These are phyloP conservation scores for Sitta carolinensis DNA, from an alignment of 2,797 vertebrate genomes.

Conservation along the genomic window DNA sequence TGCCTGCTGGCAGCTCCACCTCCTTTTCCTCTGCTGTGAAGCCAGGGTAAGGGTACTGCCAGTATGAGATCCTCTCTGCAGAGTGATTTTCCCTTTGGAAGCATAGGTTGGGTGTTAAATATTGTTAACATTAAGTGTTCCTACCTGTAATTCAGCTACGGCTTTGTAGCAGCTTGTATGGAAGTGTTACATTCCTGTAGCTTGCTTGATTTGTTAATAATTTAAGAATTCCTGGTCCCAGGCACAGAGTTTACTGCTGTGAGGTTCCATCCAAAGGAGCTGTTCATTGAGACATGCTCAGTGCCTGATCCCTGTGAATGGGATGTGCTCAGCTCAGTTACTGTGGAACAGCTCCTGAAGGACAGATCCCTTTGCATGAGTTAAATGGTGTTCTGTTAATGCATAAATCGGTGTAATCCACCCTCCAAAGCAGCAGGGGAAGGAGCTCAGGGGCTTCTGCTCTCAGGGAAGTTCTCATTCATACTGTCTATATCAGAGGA, in stretches of 20 bases:
- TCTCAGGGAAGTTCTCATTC: not conserved
- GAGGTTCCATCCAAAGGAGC: not conserved
- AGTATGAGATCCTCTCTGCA: not conserved
- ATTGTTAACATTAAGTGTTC: not conserved
- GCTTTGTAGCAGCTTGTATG: not conserved
- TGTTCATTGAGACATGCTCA: not conserved
- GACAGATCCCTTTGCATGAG: fast-evolving
- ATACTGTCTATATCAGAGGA: not conserved
- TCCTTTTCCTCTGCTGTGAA: not conserved
- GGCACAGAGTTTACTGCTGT: not conserved
- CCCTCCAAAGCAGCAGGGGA: not conserved
- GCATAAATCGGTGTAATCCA: fast-evolving
- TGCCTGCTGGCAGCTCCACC: not conserved
- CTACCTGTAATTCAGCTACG: not conserved
- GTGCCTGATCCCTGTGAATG: not conserved
- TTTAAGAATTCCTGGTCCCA: not conserved
- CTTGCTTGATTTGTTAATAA: not conserved
- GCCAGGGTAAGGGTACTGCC: not conserved
- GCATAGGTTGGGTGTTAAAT: not conserved
- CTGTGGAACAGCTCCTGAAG: fast-evolving
- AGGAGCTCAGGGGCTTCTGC: not conserved
- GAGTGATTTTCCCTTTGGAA: not conserved
- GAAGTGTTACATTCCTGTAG: not conserved
- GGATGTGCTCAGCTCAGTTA: not conserved
- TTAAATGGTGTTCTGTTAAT: not conserved